Conservation (phyloP, 2,797 vertebrate species). For the Adelosebastes latens region DNA sequence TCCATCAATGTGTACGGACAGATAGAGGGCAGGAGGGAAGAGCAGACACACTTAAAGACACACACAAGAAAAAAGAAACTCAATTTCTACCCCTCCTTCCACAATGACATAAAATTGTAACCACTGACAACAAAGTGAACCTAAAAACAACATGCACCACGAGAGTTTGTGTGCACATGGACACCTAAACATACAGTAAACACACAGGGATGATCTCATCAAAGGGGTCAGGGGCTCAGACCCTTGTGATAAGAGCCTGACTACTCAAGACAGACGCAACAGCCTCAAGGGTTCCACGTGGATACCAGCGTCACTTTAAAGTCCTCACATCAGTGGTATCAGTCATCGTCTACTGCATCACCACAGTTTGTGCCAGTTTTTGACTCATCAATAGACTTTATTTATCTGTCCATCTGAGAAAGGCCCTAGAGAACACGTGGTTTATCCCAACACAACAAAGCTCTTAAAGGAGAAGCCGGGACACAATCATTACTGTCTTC, state of each 20-base stretch:
- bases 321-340: not conserved
- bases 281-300: conserved; percentile 36
- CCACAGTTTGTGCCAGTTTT: not conserved
- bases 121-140: not conserved
- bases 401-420: not conserved
- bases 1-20: conserved; percentile 46
- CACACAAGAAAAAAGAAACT: not conserved
- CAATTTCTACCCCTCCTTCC: not conserved
- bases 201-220: conserved; percentile 4
- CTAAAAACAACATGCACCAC: not conserved
- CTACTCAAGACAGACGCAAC: conserved; percentile 42
- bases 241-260: conserved; percentile 55
- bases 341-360: not conserved
- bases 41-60: not conserved
- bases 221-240: conserved; percentile 37
- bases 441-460: not conserved
- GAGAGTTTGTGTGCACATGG: not conserved
- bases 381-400: not conserved
- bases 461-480: not conserved
- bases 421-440: not conserved
- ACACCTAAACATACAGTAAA: not conserved
- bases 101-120: not conserved
- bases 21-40: conserved; percentile 29
- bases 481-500: not conserved
- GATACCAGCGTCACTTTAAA: not conserved